phyloP scores from a whole-genome alignment of 35 echinoderm and acorn worm species.

The Stichopus chloronotus region DNA sequence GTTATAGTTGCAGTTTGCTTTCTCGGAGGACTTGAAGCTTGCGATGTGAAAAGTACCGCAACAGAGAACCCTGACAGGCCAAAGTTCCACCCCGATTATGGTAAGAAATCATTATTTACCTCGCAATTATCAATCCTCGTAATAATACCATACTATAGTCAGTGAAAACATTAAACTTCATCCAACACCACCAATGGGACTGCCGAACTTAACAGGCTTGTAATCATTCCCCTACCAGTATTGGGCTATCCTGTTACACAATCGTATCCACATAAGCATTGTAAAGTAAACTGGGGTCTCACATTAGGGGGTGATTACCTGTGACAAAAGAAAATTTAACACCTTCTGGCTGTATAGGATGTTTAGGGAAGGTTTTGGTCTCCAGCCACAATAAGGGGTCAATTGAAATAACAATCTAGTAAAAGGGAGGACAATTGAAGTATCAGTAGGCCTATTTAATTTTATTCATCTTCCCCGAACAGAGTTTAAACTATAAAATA shows the following conservation, averaged over 20 bases:
- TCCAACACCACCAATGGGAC: neutral
- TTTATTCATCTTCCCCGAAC: too few species aligned
- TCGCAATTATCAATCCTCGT: neutral
- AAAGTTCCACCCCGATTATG: constrained; percentile 18
- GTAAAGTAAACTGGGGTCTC: neutral
- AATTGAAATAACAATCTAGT: too few species aligned
- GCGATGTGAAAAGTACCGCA: neutral
- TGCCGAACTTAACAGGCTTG: neutral
- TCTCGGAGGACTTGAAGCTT: neutral
- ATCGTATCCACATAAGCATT: neutral
- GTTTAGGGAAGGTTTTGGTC: too few species aligned
- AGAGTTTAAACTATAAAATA: too few species aligned
- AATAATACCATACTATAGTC: neutral
- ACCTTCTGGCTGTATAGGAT: too few species aligned
- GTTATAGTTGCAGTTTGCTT: neutral
- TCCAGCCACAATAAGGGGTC: too few species aligned
- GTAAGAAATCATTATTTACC: neutral
- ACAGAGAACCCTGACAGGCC: neutral
- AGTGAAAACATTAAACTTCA: neutral
- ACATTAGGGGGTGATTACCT: too few species aligned
- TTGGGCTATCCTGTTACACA: neutral
- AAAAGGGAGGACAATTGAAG: too few species aligned
- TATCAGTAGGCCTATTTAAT: too few species aligned
- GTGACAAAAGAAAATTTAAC: too few species aligned
- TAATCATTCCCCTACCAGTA: neutral